phyloP scores from a whole-genome alignment of 2,888 invertebrate species.

The Nemurella pictetii region DNA sequence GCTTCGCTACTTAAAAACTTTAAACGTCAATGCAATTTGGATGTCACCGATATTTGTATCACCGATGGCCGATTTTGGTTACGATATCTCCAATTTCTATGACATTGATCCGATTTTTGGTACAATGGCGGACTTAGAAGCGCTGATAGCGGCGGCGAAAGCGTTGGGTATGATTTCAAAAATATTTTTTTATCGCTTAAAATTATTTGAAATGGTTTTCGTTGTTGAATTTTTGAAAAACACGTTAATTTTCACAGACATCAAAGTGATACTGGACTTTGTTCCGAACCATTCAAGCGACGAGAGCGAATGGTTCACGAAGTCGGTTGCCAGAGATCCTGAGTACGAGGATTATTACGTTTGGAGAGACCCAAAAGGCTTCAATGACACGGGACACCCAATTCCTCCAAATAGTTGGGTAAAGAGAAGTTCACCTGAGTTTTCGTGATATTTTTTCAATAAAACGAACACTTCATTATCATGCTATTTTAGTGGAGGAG shows the following conservation, averaged over 20 bases:
- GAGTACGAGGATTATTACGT: constrained; percentile 75
- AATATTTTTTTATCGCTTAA: neutral
- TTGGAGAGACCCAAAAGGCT: constrained; percentile 57
- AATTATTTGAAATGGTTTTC: too few relatives aligned
- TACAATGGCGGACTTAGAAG: constrained; percentile 69
- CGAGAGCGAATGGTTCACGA: constrained; percentile 78
- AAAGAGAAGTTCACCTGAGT: constrained; percentile 50
- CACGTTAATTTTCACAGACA: constrained; percentile 54
- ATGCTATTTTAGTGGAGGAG: too few relatives aligned
- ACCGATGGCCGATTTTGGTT: constrained; percentile 85
- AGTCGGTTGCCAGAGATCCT: constrained; percentile 63
- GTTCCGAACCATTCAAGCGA: constrained; percentile 64
- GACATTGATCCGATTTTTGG: constrained; percentile 75
- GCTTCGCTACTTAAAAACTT: constrained; percentile 65
- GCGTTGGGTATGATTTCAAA: constrained; percentile 51
- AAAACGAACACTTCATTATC: too few relatives aligned
- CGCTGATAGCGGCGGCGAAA: constrained; percentile 61
- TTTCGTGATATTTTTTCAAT: too few relatives aligned
- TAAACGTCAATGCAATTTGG: constrained; percentile 78
- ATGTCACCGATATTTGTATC: constrained; percentile 82
- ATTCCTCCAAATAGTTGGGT: constrained; percentile 58
- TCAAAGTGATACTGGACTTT: constrained; percentile 55
- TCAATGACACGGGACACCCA: constrained; percentile 49
- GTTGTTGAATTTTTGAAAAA: too few relatives aligned
- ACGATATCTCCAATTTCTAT: constrained; percentile 80